A percentile compares a stretch with the other conserved stretches of the same genome.
phyloP scores from a whole-genome alignment of 2,888 invertebrate species.

The Xestobium rufovillosum region DNA sequence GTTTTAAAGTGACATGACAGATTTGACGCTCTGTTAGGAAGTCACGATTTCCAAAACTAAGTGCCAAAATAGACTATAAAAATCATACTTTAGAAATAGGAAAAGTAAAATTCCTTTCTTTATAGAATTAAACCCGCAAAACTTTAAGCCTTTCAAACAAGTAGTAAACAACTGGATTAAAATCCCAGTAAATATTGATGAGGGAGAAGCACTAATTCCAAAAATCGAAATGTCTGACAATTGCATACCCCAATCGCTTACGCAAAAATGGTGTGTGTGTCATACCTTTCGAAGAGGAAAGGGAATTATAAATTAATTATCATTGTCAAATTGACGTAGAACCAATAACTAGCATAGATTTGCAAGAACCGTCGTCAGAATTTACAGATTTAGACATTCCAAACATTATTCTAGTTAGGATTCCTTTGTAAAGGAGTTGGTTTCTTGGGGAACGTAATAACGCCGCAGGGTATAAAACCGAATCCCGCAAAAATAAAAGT shows the following conservation, averaged over 20 bases:
- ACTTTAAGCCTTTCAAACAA: too few relatives aligned
- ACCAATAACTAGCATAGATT: constrained; percentile 8
- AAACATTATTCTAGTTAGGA: constrained; percentile 6
- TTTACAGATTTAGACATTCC: background rate
- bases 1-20: too few relatives aligned
- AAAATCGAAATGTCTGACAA: constrained; percentile 5
- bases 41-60: too few relatives aligned
- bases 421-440: constrained; percentile 4
- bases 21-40: too few relatives aligned
- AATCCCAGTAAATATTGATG: constrained; percentile 13
- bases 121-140: too few relatives aligned
- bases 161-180: constrained; percentile 4
- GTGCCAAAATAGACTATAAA: too few relatives aligned
- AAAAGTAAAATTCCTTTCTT: too few relatives aligned
- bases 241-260: constrained; percentile 10
- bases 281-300: constrained; percentile 8
- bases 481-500: constrained; percentile 1
- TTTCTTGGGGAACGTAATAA: constrained; percentile 6
- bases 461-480: background rate
- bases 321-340: constrained; percentile 13
- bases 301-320: constrained; percentile 9
- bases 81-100: too few relatives aligned
- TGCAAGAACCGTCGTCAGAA: constrained; percentile 3
- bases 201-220: constrained; percentile 13
- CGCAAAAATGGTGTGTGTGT: constrained; percentile 11